Conservation (phyloP, 2,888 invertebrate genomes). For the Heterodera filipjevi region DNA sequence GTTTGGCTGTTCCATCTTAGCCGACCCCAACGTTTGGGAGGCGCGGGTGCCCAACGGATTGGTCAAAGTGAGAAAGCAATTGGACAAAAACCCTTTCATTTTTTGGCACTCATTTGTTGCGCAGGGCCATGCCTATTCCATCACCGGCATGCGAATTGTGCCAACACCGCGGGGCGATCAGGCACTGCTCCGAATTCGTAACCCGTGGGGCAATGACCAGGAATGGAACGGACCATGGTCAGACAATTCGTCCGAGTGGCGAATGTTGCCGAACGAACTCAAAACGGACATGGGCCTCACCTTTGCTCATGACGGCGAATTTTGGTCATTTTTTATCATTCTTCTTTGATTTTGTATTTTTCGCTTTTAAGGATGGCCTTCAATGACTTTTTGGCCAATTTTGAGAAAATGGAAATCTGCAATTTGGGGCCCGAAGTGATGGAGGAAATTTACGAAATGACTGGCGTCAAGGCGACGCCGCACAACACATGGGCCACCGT, state of each 20-base stretch:
- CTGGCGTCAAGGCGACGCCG: slow-evolving; percentile 53
- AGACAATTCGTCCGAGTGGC: slow-evolving; percentile 60
- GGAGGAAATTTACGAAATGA: slow-evolving; percentile 68
- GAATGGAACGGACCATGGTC: slow-evolving; percentile 72
- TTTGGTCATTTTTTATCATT: slow-evolving; percentile 71
- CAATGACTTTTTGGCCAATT: slow-evolving; percentile 82
- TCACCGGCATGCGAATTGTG: slow-evolving; percentile 80
- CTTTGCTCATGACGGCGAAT: slow-evolving; percentile 92
- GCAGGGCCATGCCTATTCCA: slow-evolving; percentile 86
- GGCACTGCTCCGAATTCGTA: slow-evolving; percentile 69
- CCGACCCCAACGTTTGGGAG: slow-evolving; percentile 81
- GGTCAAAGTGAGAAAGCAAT: slow-evolving; percentile 70
- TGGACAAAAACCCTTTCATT: not conserved
- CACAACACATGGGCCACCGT: slow-evolving; percentile 81
- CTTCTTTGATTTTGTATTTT: not conserved
- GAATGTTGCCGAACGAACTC: slow-evolving; percentile 72
- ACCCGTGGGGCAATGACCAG: slow-evolving; percentile 81
- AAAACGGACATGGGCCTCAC: slow-evolving; percentile 86
- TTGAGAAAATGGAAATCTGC: slow-evolving; percentile 86
- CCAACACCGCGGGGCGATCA: slow-evolving; percentile 54
- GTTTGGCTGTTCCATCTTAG: slow-evolving; percentile 95
- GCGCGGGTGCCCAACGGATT: slow-evolving; percentile 82
- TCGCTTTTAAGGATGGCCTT: slow-evolving; percentile 78
- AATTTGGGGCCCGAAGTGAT: slow-evolving; percentile 88
- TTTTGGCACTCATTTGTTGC: not conserved